Percentiles rank a stretch among this genome's conserved stretches.
Conservation (phyloP, 2,113 vertebrate genomes). For the Catharus bicknelli region DNA sequence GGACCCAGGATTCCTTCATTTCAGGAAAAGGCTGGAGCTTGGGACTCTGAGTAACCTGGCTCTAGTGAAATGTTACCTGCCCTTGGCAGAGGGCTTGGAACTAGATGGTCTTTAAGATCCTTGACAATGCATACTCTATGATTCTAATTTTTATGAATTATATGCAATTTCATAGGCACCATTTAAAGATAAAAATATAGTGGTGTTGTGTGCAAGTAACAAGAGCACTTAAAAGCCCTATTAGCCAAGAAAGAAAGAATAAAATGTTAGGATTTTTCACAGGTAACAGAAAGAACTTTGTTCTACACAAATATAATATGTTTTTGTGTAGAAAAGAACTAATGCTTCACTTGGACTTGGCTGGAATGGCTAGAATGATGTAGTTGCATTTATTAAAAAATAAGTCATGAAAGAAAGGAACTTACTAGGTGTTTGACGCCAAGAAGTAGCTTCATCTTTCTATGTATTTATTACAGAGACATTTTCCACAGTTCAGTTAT, state of each 20-base stretch:
- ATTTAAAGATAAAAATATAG: neutral
- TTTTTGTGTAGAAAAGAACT: neutral
- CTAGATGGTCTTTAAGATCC: neutral
- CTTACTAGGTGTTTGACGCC: neutral
- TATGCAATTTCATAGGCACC: neutral
- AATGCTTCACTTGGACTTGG: neutral
- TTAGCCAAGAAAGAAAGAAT: neutral
- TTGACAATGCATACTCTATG: neutral
- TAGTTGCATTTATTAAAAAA: neutral
- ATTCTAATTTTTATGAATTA: neutral
- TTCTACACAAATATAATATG: neutral
- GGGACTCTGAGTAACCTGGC: neutral
- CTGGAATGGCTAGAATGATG: neutral
- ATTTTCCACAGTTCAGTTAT: neutral
- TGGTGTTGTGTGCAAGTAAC: neutral
- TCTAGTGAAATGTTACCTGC: neutral
- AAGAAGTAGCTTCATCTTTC: neutral
- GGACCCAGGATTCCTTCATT: accelerated
- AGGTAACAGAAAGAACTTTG: neutral
- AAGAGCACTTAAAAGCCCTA: neutral
- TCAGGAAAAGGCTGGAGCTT: neutral
- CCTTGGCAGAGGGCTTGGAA: neutral
- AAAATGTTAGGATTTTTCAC: neutral
- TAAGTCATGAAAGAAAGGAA: neutral
- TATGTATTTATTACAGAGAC: neutral